Evolutionary conservation across 2,113 vertebrate genomes (phyloP), one percentile per base, ranked within the genome.

Genomic region (Struthio camelus): DNA sequence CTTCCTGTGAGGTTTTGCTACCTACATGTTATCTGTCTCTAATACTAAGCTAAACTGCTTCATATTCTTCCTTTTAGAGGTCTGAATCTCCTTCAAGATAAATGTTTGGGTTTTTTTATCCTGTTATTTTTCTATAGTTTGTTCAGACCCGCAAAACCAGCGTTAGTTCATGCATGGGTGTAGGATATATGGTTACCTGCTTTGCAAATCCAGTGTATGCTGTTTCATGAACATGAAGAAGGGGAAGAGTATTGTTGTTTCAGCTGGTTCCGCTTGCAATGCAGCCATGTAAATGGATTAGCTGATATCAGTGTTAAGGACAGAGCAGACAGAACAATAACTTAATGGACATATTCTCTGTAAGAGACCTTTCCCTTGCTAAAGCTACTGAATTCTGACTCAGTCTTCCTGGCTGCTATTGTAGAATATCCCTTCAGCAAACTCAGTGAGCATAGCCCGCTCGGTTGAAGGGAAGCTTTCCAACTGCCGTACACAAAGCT

Each of bases 171-270:
- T 22, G 71, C 58, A 44, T 4, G 59, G 51, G 3, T 69, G 50
- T 25, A 73, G 79, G 79, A 79, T 62, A 4, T 94, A 64, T 10
- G 17, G 50, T 95, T 95, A 95, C 93, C 94, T 96, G 91, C 89
- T 85, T 95, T 97, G 94, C 94, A 95, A 70, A 94, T 58, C 58
- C 84, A 80, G 36, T 2, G 69, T 75, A 56, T 84, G 93, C 92
- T 75, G 77, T 82, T 86, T 54, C 84, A 53, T 64, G 77, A 89
- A 78, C 86, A 84, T 28, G 77, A 38, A 92, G 79, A 59, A 80
- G 61, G 58, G 94, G 90, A 92, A 96, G 92, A 66, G 90, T 54
- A 78, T 82, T 97, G 90, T 96, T 96, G 79, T 96, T 97, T 97
- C 96, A 97, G 93, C 85, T 93, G 95, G 87, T 95, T 97, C 95